Evolutionary conservation across 2,113 vertebrate genomes (phyloP).

Genomic region (Ceuthmochares aereus): DNA sequence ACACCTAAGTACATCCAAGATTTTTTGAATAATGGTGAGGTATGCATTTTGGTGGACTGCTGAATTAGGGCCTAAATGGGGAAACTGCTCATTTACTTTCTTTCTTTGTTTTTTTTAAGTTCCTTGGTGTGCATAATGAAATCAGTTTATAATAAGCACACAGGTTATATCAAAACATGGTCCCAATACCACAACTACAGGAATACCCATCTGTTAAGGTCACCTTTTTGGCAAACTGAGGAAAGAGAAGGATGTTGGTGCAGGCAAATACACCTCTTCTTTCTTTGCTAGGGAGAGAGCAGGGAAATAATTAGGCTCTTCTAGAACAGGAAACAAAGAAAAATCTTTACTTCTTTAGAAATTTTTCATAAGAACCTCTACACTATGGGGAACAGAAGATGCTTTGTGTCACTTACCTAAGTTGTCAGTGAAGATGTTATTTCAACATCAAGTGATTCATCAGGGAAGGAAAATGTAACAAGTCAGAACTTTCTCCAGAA

Average conservation of each 20-base stretch:
- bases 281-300: neutral
- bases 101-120: neutral
- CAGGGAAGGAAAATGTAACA: neutral
- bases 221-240: neutral
- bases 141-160: neutral
- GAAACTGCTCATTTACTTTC: neutral
- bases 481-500: constrained; percentile 4
- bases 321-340: neutral
- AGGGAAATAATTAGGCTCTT: neutral
- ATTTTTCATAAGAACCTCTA: neutral
- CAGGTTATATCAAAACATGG: neutral
- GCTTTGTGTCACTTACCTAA: neutral
- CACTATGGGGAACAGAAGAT: neutral
- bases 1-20: neutral
- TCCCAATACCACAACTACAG: neutral
- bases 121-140: neutral
- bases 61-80: neutral
- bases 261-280: neutral
- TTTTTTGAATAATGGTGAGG: constrained; percentile 25
- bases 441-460: neutral
- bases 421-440: neutral
- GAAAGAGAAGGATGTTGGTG: neutral
- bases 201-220: rapidly evolving
- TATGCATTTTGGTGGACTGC: neutral
- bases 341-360: neutral